These are phyloP conservation scores for Agriopis leucophaearia DNA, from an alignment of 2,888 invertebrate genomes.

Conservation along the genomic window DNA sequence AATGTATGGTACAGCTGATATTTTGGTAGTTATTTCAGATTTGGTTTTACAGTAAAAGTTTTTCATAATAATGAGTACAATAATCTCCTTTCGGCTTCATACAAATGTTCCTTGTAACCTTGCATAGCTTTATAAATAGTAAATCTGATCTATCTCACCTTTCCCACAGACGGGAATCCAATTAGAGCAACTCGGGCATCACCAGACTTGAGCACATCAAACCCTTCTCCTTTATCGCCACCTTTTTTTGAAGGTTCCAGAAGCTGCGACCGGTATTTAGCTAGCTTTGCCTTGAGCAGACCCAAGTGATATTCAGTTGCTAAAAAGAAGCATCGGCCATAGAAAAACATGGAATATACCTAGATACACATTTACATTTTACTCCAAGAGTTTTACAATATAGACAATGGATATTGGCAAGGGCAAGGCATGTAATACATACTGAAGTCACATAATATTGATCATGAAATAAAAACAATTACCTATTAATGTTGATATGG, in stretches of 20 bases:
- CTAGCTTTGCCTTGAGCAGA: slow-evolving; percentile 97
- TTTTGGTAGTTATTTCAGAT: no score
- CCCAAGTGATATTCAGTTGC: slow-evolving; percentile 99
- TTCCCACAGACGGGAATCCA: slow-evolving; percentile 99
- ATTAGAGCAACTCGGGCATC: slow-evolving; percentile 99
- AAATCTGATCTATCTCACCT: slow-evolving; percentile 84
- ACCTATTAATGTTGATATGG: no score
- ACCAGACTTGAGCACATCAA: slow-evolving; percentile 99
- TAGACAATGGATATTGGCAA: no score
- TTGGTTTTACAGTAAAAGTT: no score
- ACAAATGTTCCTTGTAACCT: background rate
- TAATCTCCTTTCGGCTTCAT: no score
- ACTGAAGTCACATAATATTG: no score
- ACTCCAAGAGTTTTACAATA: no score
- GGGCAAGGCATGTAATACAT: no score
- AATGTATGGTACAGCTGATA: no score
- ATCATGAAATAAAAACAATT: no score
- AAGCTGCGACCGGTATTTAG: slow-evolving; percentile 97
- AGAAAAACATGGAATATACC: background rate
- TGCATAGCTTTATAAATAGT: background rate
- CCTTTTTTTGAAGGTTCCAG: slow-evolving; percentile 97
- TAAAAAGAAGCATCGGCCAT: slow-evolving; percentile 71
- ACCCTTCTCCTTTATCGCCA: slow-evolving; percentile 97
- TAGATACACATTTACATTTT: no score
- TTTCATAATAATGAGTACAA: no score